phyloP scores from a whole-genome alignment of 2,888 invertebrate genomes.

The Diaprepes abbreviatus region DNA sequence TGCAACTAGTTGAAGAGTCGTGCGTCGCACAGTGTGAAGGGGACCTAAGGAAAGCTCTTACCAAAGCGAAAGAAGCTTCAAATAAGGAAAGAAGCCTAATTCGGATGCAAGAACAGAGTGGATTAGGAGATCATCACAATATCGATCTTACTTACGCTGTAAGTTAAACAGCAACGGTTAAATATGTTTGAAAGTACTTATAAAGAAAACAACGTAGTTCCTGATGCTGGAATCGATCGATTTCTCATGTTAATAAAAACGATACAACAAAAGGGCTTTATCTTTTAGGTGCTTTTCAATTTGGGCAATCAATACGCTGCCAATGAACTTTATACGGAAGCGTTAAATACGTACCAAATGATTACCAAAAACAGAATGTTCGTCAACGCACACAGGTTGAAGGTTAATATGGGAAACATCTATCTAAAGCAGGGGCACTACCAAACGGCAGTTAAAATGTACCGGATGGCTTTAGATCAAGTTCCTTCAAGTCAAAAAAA shows the following conservation, averaged over 20 bases:
- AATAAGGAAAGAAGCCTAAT: constrained; percentile 92
- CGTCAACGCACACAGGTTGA: constrained; percentile 91
- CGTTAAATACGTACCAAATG: constrained; percentile 94
- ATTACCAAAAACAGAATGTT: constrained; percentile 95
- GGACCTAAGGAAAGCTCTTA: constrained; percentile 78
- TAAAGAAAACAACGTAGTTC: too few species aligned
- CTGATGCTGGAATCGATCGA: too few species aligned
- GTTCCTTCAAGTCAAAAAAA: constrained; percentile 94
- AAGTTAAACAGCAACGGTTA: too few species aligned
- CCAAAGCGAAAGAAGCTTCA: constrained; percentile 97
- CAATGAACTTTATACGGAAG: constrained; percentile 96
- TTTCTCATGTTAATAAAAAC: too few species aligned
- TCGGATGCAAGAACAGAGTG: constrained; percentile 91
- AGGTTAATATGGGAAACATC: constrained; percentile 99
- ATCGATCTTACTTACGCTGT: constrained; percentile 96
- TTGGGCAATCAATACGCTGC: constrained; percentile 94
- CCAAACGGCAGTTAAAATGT: constrained; percentile 96
- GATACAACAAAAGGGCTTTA: too few species aligned
- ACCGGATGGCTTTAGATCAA: constrained; percentile 98
- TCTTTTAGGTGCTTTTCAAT: constrained; percentile 89
- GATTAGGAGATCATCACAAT: constrained; percentile 91
- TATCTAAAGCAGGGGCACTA: constrained; percentile 95
- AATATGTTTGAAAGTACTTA: too few species aligned
- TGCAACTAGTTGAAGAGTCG: constrained; percentile 91
- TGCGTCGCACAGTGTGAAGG: constrained; percentile 78